Evolutionary conservation across 2,113 vertebrate genomes (phyloP).

Genomic region (Istiophorus platypterus): DNA sequence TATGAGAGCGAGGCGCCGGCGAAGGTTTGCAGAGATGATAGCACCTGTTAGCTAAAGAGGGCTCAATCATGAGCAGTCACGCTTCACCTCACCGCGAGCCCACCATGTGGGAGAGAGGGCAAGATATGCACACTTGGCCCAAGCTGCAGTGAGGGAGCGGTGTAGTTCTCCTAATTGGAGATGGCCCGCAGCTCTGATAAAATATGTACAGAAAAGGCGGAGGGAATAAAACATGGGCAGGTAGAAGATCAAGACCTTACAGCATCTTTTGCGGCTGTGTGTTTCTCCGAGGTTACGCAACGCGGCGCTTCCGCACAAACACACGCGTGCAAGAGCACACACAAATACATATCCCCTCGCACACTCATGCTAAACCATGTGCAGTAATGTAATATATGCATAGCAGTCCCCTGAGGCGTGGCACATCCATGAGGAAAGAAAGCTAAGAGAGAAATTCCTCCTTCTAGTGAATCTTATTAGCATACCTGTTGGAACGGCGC

Average conservation of each 20-base stretch:
- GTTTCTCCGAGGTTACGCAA: constrained; percentile 24
- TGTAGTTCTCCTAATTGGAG: constrained; percentile 44
- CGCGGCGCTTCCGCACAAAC: constrained; percentile 2
- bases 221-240: neutral
- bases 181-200: constrained; percentile 30
- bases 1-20: constrained; percentile 8
- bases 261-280: constrained; percentile 16
- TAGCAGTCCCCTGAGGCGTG: constrained; percentile 44
- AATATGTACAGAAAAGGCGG: constrained; percentile 8
- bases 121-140: constrained; percentile 41
- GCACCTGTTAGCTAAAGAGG: constrained; percentile 72
- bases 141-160: constrained; percentile 10
- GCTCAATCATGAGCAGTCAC: constrained; percentile 71
- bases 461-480: constrained; percentile 58
- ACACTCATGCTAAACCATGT: constrained; percentile 46
- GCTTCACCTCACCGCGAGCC: constrained; percentile 47
- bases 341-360: constrained; percentile 4
- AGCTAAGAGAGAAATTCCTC: constrained; percentile 53
- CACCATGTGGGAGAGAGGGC: constrained; percentile 46
- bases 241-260: constrained; percentile 25
- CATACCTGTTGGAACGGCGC: constrained; percentile 54
- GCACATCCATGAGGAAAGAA: constrained; percentile 47
- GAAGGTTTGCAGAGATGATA: constrained; percentile 64
- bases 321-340: constrained; percentile 8
- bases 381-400: constrained; percentile 60